Percentiles rank a stretch among this genome's conserved stretches.
Evolutionary conservation across 2,888 invertebrate genomes (phyloP).

Genomic region (Melanotus villosus): DNA sequence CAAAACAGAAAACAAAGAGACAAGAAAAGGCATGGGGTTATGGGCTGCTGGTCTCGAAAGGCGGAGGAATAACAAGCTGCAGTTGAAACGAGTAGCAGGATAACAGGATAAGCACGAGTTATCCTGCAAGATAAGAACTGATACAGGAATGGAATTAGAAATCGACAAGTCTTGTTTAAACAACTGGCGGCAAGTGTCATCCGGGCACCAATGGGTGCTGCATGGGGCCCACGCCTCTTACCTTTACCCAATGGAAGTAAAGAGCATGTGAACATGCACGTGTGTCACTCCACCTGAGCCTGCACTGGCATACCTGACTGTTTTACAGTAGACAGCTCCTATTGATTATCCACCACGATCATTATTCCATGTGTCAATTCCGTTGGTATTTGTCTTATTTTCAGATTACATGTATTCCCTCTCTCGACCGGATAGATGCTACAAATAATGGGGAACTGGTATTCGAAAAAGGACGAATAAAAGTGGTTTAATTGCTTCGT

Average conservation of each 20-base stretch:
- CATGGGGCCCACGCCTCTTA: conserved; percentile 58
- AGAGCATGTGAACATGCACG: conserved; percentile 49
- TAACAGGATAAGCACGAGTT: conserved; percentile 14
- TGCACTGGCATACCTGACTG: conserved; percentile 45
- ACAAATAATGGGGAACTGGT: conserved; percentile 32
- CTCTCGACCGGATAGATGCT: conserved; percentile 19
- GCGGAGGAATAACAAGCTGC: neutral
- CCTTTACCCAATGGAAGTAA: conserved; percentile 58
- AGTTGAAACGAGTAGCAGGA: neutral
- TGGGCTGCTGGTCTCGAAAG: neutral
- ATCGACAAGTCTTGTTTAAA: conserved; percentile 52
- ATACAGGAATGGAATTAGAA: conserved; percentile 43
- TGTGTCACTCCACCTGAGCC: conserved; percentile 51
- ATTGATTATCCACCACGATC: conserved; percentile 53
- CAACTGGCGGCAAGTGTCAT: conserved; percentile 49
- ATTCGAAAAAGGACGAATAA: conserved; percentile 24
- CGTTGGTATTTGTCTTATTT: conserved; percentile 45
- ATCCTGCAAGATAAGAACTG: conserved; percentile 23
- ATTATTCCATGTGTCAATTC: conserved; percentile 53
- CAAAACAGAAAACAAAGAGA: too few species aligned
- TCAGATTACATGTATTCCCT: conserved; percentile 27
- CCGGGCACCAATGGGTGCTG: conserved; percentile 52
- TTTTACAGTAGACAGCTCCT: conserved; percentile 45
- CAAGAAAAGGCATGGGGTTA: too few species aligned
- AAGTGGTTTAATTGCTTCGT: conserved; percentile 35